These are phyloP conservation scores for Dione juno DNA, from an alignment of 2,888 invertebrate species.

Conservation along the genomic window DNA sequence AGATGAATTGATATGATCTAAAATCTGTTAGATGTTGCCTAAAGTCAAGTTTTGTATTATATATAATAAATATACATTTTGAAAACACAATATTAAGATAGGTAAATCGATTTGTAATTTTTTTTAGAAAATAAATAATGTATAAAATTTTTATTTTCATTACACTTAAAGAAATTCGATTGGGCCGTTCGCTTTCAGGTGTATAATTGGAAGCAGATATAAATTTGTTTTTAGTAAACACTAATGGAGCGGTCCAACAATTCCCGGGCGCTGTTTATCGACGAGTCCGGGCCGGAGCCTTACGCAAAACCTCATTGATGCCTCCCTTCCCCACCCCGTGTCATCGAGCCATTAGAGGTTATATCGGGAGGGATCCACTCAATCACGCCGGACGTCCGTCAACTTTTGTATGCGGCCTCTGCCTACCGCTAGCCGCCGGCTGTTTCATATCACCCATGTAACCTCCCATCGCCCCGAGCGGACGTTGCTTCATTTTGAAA, in stretches of 20 bases:
- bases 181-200: constrained; percentile 3
- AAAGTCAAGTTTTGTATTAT: too few relatives aligned
- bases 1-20: neutral
- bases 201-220: constrained; percentile 17
- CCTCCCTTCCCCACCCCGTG: constrained; percentile 48
- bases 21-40: too few relatives aligned
- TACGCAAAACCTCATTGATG: constrained; percentile 59
- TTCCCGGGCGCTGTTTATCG: constrained; percentile 67
- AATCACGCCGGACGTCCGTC: constrained; percentile 76
- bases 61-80: too few relatives aligned
- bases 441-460: constrained; percentile 62
- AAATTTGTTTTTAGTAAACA: constrained; percentile 49
- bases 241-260: constrained; percentile 60
- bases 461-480: constrained; percentile 46
- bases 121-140: too few relatives aligned
- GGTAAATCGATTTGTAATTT: too few relatives aligned
- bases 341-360: constrained; percentile 70
- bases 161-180: neutral
- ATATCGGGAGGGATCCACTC: constrained; percentile 69
- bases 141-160: too few relatives aligned
- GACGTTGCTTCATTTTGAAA: constrained; percentile 59
- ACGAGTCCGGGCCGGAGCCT: constrained; percentile 54
- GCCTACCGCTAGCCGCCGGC: constrained; percentile 56
- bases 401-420: constrained; percentile 65
- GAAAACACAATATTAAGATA: too few relatives aligned